phyloP scores from a whole-genome alignment of 2,797 vertebrate genomes.

The Buphagus erythrorhynchus region DNA sequence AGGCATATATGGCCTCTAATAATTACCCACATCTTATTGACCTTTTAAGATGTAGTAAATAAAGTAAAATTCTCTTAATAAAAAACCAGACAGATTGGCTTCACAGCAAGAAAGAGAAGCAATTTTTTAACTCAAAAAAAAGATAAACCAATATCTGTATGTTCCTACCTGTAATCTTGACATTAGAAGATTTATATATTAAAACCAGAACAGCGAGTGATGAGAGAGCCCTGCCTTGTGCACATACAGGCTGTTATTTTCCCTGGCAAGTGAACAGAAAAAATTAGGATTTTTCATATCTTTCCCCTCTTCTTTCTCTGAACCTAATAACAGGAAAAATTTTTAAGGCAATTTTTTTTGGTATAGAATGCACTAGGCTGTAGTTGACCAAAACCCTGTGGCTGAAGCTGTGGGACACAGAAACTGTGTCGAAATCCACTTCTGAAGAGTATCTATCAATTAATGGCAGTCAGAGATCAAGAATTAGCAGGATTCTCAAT shows the following conservation, averaged over 20 bases:
- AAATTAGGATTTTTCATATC: neutral
- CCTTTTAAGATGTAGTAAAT: neutral
- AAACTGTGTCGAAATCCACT: neutral
- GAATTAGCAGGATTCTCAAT: neutral
- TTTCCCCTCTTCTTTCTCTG: neutral
- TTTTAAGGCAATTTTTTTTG: neutral
- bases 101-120: neutral
- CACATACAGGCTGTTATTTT: neutral
- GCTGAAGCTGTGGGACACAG: neutral
- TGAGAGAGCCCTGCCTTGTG: neutral
- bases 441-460: neutral
- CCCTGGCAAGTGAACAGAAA: neutral
- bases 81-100: neutral
- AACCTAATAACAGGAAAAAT: neutral
- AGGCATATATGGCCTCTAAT: neutral
- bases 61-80: neutral
- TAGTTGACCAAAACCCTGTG: neutral
- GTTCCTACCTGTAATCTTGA: neutral
- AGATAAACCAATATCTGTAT: neutral
- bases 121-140: neutral
- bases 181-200: neutral
- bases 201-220: neutral
- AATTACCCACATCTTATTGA: neutral
- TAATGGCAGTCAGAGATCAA: neutral
- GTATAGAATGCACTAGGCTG: neutral